These are phyloP conservation scores for Sussaba pulchella DNA, from an alignment of 2,888 invertebrate genomes.

Conservation along the genomic window DNA sequence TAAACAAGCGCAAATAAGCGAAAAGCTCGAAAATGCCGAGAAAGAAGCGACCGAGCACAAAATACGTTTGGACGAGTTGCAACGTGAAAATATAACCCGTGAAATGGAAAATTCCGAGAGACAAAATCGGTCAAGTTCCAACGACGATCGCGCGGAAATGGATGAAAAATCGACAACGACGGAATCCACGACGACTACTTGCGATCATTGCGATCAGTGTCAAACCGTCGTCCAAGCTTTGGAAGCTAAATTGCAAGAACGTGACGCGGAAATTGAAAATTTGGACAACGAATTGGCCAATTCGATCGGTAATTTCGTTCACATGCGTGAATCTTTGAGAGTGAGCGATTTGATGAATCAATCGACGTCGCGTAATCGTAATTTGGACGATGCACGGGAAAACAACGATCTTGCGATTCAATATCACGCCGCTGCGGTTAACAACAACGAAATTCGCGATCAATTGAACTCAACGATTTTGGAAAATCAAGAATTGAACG, in stretches of 20 bases:
- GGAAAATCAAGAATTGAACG: slow-evolving; percentile 85
- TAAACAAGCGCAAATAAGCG: slow-evolving; percentile 83
- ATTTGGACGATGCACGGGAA: slow-evolving; percentile 86
- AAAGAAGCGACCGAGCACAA: slow-evolving; percentile 79
- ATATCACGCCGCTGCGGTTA: slow-evolving; percentile 87
- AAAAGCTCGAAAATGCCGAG: slow-evolving; percentile 78
- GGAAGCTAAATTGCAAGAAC: slow-evolving; percentile 90
- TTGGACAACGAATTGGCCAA: slow-evolving; percentile 89
- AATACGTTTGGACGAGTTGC: slow-evolving; percentile 73
- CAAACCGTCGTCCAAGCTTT: slow-evolving; percentile 82
- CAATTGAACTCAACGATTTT: slow-evolving; percentile 87
- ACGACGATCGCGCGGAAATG: slow-evolving; percentile 20
- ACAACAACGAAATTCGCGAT: slow-evolving; percentile 87
- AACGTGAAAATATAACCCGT: slow-evolving; percentile 67
- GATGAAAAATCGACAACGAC: slow-evolving; percentile 34
- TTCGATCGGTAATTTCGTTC: slow-evolving; percentile 87
- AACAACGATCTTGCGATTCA: slow-evolving; percentile 87
- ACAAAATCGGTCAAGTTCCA: slow-evolving; percentile 53
- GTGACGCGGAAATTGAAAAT: slow-evolving; percentile 90
- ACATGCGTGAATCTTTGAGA: slow-evolving; percentile 89
- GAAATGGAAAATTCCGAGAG: slow-evolving; percentile 56
- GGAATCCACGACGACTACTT: slow-evolving; percentile 63
- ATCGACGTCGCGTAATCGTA: slow-evolving; percentile 77
- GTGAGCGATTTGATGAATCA: slow-evolving; percentile 87
- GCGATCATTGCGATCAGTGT: slow-evolving; percentile 78